Evolutionary conservation across 2,888 invertebrate genomes (phyloP), one percentile per base, ranked within the genome.

Genomic region (Drosophila prostipennis): DNA sequence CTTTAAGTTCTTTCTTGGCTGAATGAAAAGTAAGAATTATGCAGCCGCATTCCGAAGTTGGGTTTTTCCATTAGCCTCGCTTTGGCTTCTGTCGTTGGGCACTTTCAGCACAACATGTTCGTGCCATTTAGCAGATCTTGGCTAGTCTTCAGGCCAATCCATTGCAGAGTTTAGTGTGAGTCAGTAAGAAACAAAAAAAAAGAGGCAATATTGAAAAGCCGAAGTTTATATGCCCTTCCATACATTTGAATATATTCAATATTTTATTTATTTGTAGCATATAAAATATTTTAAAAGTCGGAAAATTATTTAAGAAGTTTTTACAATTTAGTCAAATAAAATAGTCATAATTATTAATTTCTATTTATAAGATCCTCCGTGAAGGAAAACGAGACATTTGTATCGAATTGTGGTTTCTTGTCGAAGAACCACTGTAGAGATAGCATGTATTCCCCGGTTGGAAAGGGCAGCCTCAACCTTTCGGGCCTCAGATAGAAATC

Each of bases 401-500:
- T 48, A 49, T 65, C 52, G 3, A 65, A 36, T 37, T 52, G 53
- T 0, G 19, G 7, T 2, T 42, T 65, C 1, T 14, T 14, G n/a
- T 36, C 19, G 14, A 40, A 46, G 0, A 23, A 2, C 65, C 65
- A 67, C 6, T 16, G 37, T 3, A 54, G 3, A 4, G 39, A 10
- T 11, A 65, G 16, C 14, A 61, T 3, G 2, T 65, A 65, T 13
- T 64, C 61, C 0, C 64, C 64, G 2, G 64, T 69, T 57, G 82
- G 79, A 73, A 54, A 45, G 42, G 79, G 74, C 57, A 81, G 19
- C 26, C 13, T 13, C 1, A 65, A 23, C 5, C 11, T 34, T 7
- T 65, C 52, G 5, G 14, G 16, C 40, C 26, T 29, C 5, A 60
- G 51, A 39, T 77, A 52, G 13, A 69, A 70, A 0, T 34, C 74